Evolutionary conservation across 2,888 invertebrate genomes (phyloP), one percentile per base, ranked within the genome.

Genomic region (Ophion costatus): DNA sequence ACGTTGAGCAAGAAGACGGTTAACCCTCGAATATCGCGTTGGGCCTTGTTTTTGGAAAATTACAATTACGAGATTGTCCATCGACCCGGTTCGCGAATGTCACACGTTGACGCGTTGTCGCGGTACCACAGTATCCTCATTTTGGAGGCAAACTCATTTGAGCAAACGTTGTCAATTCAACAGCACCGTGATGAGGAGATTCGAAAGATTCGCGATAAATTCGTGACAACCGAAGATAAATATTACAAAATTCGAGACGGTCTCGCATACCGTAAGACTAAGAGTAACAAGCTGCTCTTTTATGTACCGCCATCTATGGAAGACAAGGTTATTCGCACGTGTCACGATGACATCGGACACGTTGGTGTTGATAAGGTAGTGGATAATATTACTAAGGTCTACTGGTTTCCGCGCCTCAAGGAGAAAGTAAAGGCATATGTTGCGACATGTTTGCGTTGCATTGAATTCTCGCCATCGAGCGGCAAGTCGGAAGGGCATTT

Each of bases 371-470:
- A 88, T 38, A 80, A 86, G 67, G 80, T 80, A 22, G 61, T 87
- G 11, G 75, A 78, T 17, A 63, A 67, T 24, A 80, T 88, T 59
- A 77, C 59, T 14, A 69, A 80, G 59, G 61, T 82, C 11, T 89
- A 88, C 61, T 88, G 87, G 86, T 88, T 89, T 57, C 87, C 87
- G n/a, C 75, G 74, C n/a, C 77, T 88, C 33, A 83, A 64, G 42
- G 83, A 86, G 22, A 88, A 89, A 73, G 82, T 90, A 7, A 89
- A 89, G 78, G 71, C 81, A 63, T 88, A 90, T 51, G 86, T 91
- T 69, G 9, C 42, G 29, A 91, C 89, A 80, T 91, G 90, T 84
- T 64, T 91, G 73, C 89, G 89, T 74, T 91, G 91, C 74, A 86
- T 91, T 7, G 81, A 70, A 17, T 89, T 83, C 63, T 87, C 87